A percentile compares a stretch with the other conserved stretches of the same genome.
Evolutionary conservation across 2,797 vertebrate species (phyloP).

Genomic region (Acrossocheilus wenchowensis): DNA sequence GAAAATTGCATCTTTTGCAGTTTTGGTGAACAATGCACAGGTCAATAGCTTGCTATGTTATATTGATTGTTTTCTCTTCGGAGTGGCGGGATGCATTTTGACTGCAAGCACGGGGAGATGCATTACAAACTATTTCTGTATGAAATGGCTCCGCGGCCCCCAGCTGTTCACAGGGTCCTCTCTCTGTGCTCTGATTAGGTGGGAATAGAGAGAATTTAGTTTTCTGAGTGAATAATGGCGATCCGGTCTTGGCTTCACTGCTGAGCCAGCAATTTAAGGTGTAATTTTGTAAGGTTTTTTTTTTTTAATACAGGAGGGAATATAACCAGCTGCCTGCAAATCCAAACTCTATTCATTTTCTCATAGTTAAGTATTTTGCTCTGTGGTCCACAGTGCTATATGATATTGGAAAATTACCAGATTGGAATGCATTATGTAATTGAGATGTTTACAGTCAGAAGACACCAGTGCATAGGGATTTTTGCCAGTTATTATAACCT

Average conservation of each 20-base stretch:
- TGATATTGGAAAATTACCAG: neutral
- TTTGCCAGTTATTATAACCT: neutral
- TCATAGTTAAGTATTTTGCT: neutral
- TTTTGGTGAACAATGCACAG: slow-evolving; percentile 37
- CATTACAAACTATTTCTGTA: slow-evolving; percentile 49
- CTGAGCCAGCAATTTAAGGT: slow-evolving; percentile 27
- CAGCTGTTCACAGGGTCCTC: slow-evolving; percentile 25
- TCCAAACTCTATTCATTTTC: neutral
- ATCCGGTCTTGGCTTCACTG: slow-evolving; percentile 27
- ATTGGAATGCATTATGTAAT: neutral
- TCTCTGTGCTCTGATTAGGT: slow-evolving; percentile 22
- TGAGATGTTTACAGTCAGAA: slow-evolving; percentile 3
- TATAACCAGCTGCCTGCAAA: slow-evolving; percentile 23
- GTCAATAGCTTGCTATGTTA: slow-evolving; percentile 54
- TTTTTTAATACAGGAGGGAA: slow-evolving; percentile 14
- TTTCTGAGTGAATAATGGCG: slow-evolving; percentile 26
- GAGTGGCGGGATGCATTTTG: slow-evolving; percentile 46
- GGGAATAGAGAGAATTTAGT: slow-evolving; percentile 41
- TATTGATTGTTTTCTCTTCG: slow-evolving; percentile 55
- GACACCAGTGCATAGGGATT: neutral
- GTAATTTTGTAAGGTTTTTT: slow-evolving; percentile 10
- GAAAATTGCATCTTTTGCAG: slow-evolving; percentile 44
- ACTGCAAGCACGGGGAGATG: slow-evolving; percentile 38
- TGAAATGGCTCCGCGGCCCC: slow-evolving; percentile 46
- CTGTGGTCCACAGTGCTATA: neutral